These are phyloP conservation scores for Luffia ferchaultella DNA, from an alignment of 2,888 invertebrate genomes.

Conservation along the genomic window DNA sequence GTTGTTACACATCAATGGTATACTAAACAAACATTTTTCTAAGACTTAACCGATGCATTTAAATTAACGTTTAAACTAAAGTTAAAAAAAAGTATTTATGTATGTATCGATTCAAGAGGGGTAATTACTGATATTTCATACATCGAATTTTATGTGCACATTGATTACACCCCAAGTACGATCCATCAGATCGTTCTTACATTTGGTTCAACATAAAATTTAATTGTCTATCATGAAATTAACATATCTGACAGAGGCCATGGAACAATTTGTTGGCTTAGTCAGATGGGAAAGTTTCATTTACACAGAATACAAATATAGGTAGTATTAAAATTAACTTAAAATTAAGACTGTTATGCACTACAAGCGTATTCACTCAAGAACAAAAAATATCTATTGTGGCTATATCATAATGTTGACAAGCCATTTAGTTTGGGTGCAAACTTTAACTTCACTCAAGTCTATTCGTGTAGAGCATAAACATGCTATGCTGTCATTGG, in stretches of 20 bases:
- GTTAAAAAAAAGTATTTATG: background rate
- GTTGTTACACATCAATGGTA: slow-evolving; percentile 17
- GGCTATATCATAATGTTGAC: no score
- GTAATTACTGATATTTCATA: no score
- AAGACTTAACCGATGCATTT: background rate
- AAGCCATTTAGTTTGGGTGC: no score
- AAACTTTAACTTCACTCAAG: no score
- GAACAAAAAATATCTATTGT: no score
- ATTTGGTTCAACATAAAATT: slow-evolving; percentile 53
- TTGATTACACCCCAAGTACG: no score
- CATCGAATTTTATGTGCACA: no score
- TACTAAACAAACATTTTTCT: background rate
- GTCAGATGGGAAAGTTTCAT: background rate
- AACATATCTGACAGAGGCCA: background rate
- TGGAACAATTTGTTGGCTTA: background rate
- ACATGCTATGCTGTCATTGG: no score
- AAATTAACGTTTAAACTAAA: background rate
- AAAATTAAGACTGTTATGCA: slow-evolving; percentile 29
- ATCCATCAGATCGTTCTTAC: slow-evolving; percentile 31
- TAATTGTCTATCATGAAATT: slow-evolving; percentile 7
- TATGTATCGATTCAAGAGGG: no score
- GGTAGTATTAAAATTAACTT: slow-evolving; percentile 56
- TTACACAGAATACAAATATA: slow-evolving; percentile 6
- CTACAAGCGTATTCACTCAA: no score
- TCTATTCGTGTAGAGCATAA: no score